phyloP scores from a whole-genome alignment of 2,888 invertebrate species.

The Pseudanteris insignis region DNA sequence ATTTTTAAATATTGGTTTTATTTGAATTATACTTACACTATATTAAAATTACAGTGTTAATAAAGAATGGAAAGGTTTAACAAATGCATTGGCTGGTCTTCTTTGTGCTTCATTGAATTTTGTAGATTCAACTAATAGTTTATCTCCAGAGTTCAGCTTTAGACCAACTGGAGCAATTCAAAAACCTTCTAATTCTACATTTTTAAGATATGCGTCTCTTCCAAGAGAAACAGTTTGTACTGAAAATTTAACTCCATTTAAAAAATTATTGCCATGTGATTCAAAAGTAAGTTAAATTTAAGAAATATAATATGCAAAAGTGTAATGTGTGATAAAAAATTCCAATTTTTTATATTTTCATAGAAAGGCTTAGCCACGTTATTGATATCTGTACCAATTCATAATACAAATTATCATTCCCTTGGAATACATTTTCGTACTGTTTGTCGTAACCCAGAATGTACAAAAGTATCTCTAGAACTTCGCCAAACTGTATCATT shows the following conservation, averaged over 20 bases:
- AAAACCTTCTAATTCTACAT: constrained; percentile 66
- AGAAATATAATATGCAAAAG: too few relatives aligned
- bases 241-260: constrained; percentile 98
- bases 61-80: constrained; percentile 86
- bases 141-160: constrained; percentile 84
- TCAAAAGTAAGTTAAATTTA: too few relatives aligned
- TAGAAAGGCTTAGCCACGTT: constrained; percentile 86
- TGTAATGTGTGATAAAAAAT: too few relatives aligned
- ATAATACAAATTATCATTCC: constrained; percentile 93
- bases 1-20: constrained; percentile 7
- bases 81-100: constrained; percentile 91
- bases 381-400: constrained; percentile 89
- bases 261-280: constrained; percentile 95
- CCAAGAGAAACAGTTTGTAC: constrained; percentile 98
- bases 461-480: constrained; percentile 76
- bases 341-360: too few relatives aligned
- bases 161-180: constrained; percentile 76
- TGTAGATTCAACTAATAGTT: constrained; percentile 84
- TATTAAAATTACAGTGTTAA: constrained; percentile 77
- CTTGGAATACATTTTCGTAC: constrained; percentile 85
- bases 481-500: constrained; percentile 86
- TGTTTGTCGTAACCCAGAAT: constrained; percentile 73
- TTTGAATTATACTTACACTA: too few relatives aligned
- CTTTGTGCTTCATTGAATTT: constrained; percentile 97
- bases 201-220: constrained; percentile 84